Conservation (phyloP, 2,888 invertebrate species). For the Cryptus viduatorius region DNA sequence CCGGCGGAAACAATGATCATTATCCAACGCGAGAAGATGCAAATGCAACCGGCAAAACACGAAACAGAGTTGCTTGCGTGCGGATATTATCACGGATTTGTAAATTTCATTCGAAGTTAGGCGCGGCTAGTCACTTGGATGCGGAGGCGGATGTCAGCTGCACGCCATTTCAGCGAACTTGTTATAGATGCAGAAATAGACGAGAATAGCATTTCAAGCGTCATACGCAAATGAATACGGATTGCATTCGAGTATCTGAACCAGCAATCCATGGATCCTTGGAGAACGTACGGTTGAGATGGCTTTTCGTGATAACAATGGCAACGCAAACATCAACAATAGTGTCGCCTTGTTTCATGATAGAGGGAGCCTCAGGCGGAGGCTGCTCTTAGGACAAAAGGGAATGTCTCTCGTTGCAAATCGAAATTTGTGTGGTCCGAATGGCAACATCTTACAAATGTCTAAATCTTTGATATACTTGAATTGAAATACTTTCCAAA, state of each 20-base stretch:
- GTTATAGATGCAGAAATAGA: neutral
- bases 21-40: constrained; percentile 20
- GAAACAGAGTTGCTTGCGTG: neutral
- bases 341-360: neutral
- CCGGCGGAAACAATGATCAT: constrained; percentile 29
- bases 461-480: no score
- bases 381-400: neutral
- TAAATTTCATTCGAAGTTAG: neutral
- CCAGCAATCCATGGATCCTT: neutral
- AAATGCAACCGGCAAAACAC: neutral
- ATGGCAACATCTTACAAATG: no score
- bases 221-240: constrained; percentile 7
- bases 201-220: neutral
- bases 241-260: neutral
- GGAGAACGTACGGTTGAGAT: neutral
- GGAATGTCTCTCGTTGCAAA: neutral
- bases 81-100: neutral
- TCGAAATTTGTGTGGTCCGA: neutral
- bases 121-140: neutral
- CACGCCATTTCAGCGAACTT: neutral
- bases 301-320: neutral
- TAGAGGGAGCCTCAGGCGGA: neutral
- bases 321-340: neutral
- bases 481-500: no score
- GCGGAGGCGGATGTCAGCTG: neutral